A percentile compares a stretch with the other conserved stretches of the same genome.
These are phyloP conservation scores for Menidia beryllina DNA, from an alignment of 2,113 vertebrate genomes.

Conservation along the genomic window DNA sequence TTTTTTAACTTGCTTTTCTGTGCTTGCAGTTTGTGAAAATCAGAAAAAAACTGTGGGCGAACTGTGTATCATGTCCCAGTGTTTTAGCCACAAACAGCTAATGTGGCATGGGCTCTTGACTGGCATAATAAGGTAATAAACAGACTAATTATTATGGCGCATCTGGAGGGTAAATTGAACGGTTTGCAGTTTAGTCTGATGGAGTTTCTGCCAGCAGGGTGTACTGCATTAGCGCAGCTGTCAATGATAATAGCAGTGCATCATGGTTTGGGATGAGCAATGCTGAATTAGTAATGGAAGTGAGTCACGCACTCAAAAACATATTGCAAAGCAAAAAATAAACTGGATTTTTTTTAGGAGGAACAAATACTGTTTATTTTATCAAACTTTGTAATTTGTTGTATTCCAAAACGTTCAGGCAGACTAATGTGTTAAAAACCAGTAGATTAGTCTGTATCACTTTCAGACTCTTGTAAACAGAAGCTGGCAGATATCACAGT, in stretches of 20 bases:
- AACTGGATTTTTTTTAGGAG: not conserved
- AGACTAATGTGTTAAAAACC: not conserved
- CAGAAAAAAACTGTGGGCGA: not conserved
- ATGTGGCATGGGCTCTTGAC: conserved; percentile 50
- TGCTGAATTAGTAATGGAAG: conserved; percentile 57
- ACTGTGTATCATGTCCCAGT: not conserved
- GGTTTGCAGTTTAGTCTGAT: conserved; percentile 50
- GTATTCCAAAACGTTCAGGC: not conserved
- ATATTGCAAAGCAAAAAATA: conserved; percentile 23
- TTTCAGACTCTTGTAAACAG: not conserved
- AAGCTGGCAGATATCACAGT: not conserved
- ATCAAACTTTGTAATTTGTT: not conserved
- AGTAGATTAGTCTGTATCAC: not conserved
- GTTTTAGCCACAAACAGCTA: conserved; percentile 27
- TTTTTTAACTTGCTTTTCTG: not conserved
- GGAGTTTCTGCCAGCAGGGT: conserved; percentile 28
- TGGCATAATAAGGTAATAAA: conserved; percentile 56
- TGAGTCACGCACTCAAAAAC: conserved; percentile 53
- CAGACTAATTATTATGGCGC: conserved; percentile 56
- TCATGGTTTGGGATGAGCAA: conserved; percentile 35
- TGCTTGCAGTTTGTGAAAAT: conserved; percentile 2
- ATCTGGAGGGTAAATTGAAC: conserved; percentile 64
- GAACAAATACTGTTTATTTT: not conserved
- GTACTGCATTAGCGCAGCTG: conserved; percentile 43
- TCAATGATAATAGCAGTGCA: conserved; percentile 38